phyloP scores from a whole-genome alignment of 2,888 invertebrate genomes.

The Diarsia mendica region DNA sequence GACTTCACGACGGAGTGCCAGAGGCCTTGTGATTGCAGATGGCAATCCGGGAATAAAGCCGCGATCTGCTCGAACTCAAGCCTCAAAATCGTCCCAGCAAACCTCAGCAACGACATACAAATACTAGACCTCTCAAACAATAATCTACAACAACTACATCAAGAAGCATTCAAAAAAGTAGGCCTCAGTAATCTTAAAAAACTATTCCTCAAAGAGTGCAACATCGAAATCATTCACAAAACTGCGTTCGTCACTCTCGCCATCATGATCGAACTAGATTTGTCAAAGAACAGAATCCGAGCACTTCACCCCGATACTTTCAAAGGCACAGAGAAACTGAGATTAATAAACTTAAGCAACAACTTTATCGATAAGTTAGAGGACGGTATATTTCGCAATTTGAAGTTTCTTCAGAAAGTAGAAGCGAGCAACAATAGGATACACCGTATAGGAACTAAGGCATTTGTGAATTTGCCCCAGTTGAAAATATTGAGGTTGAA shows the following conservation, averaged over 20 bases:
- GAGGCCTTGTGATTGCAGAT: slow-evolving; percentile 94
- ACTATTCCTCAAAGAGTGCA: slow-evolving; percentile 94
- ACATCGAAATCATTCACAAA: slow-evolving; percentile 92
- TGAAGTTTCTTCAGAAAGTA: slow-evolving; percentile 94
- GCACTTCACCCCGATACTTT: slow-evolving; percentile 93
- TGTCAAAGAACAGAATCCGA: slow-evolving; percentile 93
- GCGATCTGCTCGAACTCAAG: slow-evolving; percentile 94
- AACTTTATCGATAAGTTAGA: slow-evolving; percentile 94
- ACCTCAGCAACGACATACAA: slow-evolving; percentile 93
- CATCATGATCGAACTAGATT: slow-evolving; percentile 95
- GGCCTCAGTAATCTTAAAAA: slow-evolving; percentile 95
- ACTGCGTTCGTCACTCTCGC: slow-evolving; percentile 94
- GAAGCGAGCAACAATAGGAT: slow-evolving; percentile 95
- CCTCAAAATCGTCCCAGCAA: slow-evolving; percentile 92
- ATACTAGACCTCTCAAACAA: slow-evolving; percentile 94
- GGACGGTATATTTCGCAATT: slow-evolving; percentile 93
- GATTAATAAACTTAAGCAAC: slow-evolving; percentile 93
- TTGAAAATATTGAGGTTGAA: slow-evolving; percentile 93
- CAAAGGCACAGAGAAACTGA: slow-evolving; percentile 92
- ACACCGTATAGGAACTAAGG: slow-evolving; percentile 92
- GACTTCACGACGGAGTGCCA: slow-evolving; percentile 92
- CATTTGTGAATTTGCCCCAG: slow-evolving; percentile 93
- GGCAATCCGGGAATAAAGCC: slow-evolving; percentile 96
- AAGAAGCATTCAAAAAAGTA: slow-evolving; percentile 92
- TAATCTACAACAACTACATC: slow-evolving; percentile 91